Conservation (phyloP, 2,888 invertebrate genomes). For the Papilio gigon region DNA sequence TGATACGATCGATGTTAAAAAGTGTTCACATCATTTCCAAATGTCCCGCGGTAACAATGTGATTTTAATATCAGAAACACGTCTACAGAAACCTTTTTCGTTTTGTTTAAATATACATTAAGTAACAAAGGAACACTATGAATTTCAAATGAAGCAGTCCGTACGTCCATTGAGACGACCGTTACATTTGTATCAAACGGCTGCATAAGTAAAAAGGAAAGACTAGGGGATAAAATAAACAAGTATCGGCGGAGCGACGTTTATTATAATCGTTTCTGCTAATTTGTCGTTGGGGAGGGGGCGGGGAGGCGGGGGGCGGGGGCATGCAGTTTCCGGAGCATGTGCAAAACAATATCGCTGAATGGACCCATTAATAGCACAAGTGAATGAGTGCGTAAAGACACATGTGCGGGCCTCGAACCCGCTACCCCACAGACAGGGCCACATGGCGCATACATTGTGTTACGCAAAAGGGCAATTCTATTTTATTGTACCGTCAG, state of each 20-base stretch:
- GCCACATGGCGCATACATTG: constrained; percentile 72
- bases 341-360: constrained; percentile 78
- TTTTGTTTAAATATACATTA: constrained; percentile 34
- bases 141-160: constrained; percentile 34
- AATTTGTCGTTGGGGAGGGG: constrained; percentile 63
- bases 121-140: constrained; percentile 27
- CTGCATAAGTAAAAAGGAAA: constrained; percentile 41
- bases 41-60: constrained; percentile 3
- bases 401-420: constrained; percentile 68
- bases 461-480: constrained; percentile 72
- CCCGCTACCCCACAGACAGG: constrained; percentile 60
- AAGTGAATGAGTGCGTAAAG: constrained; percentile 76
- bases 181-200: constrained; percentile 35
- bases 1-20: constrained; percentile 6
- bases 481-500: constrained; percentile 69
- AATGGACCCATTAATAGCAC: constrained; percentile 78
- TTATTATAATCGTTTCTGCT: constrained; percentile 65
- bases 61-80: constrained; percentile 27
- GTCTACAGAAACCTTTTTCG: constrained; percentile 28
- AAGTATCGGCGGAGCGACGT: constrained; percentile 42
- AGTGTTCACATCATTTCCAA: constrained; percentile 15
- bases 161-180: constrained; percentile 20
- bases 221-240: constrained; percentile 44
- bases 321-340: constrained; percentile 73
- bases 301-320: constrained; percentile 46